A percentile compares a stretch with the other conserved stretches of the same genome.
These are phyloP conservation scores for Alectura lathami DNA, from an alignment of 2,113 vertebrate species.

Conservation along the genomic window DNA sequence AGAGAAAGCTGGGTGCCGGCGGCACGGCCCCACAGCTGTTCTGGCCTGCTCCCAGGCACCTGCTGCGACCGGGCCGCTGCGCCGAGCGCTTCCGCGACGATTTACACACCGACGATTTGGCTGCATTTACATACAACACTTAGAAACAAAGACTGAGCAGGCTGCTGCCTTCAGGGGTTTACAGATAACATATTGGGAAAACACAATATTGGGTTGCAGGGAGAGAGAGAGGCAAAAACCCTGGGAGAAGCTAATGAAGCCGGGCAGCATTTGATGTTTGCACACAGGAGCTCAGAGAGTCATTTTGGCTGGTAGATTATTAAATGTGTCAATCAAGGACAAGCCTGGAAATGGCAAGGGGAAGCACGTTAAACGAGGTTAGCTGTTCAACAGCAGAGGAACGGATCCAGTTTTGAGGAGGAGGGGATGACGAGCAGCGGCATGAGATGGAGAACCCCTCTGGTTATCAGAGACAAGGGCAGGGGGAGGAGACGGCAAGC, in stretches of 20 bases:
- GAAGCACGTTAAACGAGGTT: background rate
- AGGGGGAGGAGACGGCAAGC: accelerated
- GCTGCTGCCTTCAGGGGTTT: background rate
- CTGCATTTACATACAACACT: background rate
- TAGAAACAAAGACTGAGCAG: background rate
- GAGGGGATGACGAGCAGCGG: background rate
- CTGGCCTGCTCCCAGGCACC: accelerated
- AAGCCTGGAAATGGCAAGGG: slow-evolving; percentile 20
- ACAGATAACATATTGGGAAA: background rate
- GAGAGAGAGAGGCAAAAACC: background rate
- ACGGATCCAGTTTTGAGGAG: background rate
- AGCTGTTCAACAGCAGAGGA: background rate
- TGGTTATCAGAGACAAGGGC: accelerated
- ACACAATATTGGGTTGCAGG: background rate
- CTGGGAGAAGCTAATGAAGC: background rate
- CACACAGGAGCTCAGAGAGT: background rate
- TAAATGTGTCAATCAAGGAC: slow-evolving; percentile 16
- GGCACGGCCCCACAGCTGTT: accelerated
- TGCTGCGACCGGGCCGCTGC: background rate
- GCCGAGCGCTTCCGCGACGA: accelerated
- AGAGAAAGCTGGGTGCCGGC: accelerated
- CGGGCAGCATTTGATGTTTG: background rate
- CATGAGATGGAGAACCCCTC: background rate
- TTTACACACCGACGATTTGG: accelerated
- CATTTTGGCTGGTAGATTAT: background rate